Evolutionary conservation across 1,140 invertebrate genomes (phyloP).

Genomic region (Drosophila watanabei): DNA sequence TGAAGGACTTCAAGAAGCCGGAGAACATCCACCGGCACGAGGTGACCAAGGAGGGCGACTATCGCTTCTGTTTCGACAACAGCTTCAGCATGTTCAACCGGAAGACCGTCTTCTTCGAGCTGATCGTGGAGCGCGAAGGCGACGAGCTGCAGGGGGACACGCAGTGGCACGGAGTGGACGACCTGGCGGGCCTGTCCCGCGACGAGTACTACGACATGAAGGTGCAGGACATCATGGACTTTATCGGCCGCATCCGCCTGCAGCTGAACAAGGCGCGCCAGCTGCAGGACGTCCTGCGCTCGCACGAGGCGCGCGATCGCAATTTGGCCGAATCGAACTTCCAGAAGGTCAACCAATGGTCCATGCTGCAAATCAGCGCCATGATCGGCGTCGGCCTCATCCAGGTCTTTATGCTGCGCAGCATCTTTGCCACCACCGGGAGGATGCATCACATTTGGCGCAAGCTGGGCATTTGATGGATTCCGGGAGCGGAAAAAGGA

Average conservation of each 20-base stretch:
- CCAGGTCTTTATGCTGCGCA: slow-evolving; percentile 89
- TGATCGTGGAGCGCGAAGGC: slow-evolving; percentile 89
- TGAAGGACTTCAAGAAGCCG: slow-evolving; percentile 90
- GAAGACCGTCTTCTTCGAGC: slow-evolving; percentile 94
- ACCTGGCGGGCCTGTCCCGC: slow-evolving; percentile 81
- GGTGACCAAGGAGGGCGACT: slow-evolving; percentile 89
- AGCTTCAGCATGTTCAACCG: slow-evolving; percentile 91
- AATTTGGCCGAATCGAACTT: slow-evolving; percentile 92
- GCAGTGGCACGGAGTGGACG: slow-evolving; percentile 86
- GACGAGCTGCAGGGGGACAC: slow-evolving; percentile 83
- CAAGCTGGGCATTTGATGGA: slow-evolving; percentile 80
- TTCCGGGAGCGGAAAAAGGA: not conserved
- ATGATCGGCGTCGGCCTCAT: slow-evolving; percentile 90
- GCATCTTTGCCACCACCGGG: slow-evolving; percentile 90
- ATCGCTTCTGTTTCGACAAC: slow-evolving; percentile 94
- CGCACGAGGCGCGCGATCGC: slow-evolving; percentile 91
- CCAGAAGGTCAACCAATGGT: slow-evolving; percentile 91
- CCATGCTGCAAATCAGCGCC: slow-evolving; percentile 89
- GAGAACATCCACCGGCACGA: slow-evolving; percentile 90
- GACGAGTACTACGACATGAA: slow-evolving; percentile 89
- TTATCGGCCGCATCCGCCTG: slow-evolving; percentile 87
- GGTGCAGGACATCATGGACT: slow-evolving; percentile 89
- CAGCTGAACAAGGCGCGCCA: slow-evolving; percentile 89
- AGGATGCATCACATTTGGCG: slow-evolving; percentile 87
- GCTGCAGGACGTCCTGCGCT: slow-evolving; percentile 90